Base-by-base conservation (phyloP, 2,888 invertebrate species). In the Cordilura impudica region DNA sequence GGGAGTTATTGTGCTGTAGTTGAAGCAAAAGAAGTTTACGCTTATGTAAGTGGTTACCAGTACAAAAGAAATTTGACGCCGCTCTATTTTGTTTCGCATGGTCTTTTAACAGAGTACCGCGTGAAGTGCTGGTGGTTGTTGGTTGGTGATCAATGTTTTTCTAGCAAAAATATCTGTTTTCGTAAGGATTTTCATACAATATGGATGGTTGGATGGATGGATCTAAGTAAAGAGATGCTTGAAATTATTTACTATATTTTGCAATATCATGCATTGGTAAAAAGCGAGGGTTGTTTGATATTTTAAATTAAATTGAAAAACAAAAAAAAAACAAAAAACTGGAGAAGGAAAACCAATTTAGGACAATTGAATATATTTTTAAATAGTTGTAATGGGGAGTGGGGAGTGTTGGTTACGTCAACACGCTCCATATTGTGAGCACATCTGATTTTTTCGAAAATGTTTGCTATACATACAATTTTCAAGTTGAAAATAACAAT, bases 51-150 rank as follows among this genome's bases (percentile, higher is more conserved):
- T 72, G 61, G 53, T 78, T 69, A 47, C 61, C 71, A 53, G 79
- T 58, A 78, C 75, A 82, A 81, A 82, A 78, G 80, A 80, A 78
- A 77, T 81, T 82, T 81, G 81, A 83, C 83, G 81, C 83, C 80
- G 80, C 70, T 72, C 72, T 70, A 70, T 67, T 77, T 82, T 76
- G 70, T 77, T 82, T 82, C 77, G 67, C 65, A 70, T 78, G 78
- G 72, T 51, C 74, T 74, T 67, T 53, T 18, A 10, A 67, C 23
- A 61, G 6, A n/a, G n/a, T 31, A 61, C 26, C 31, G 69, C 26
- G 26, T 6, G n/a, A 39, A 39, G 35, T 39, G 35, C 35, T 39
- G 35, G 54, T 19, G n/a, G n/a, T n/a, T n/a, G n/a, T n/a, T n/a
- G n/a, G 35, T 7, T 31, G 29, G 66, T 72, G 66, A 77, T 72